Evolutionary conservation across 2,113 vertebrate genomes (phyloP).

Genomic region (Dipodomys spectabilis): DNA sequence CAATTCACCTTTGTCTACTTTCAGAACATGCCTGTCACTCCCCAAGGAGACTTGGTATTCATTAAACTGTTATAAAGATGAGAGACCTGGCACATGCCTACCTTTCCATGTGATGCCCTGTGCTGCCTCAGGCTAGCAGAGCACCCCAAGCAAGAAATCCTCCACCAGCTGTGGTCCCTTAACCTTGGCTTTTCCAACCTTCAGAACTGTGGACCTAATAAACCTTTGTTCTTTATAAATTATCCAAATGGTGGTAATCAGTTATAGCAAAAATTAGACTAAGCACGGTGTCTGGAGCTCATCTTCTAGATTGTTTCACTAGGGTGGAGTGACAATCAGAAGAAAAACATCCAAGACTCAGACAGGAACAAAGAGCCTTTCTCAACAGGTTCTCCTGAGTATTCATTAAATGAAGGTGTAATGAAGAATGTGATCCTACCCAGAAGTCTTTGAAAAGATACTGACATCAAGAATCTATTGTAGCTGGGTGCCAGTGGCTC

Average conservation of each 20-base stretch:
- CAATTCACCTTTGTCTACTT: not conserved
- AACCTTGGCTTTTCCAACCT: not conserved
- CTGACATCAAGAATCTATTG: not conserved
- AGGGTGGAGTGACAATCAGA: not conserved
- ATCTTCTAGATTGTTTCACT: not conserved
- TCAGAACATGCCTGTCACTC: not conserved
- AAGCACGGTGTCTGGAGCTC: not conserved
- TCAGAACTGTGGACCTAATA: not conserved
- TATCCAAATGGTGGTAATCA: not conserved
- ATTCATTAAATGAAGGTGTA: not conserved
- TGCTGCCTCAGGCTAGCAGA: not conserved
- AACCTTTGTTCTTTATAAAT: not conserved
- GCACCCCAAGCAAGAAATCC: not conserved
- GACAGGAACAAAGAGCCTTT: not conserved
- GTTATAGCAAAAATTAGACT: not conserved
- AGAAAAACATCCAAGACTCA: not conserved
- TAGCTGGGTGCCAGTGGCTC: not conserved
- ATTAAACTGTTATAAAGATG: not conserved
- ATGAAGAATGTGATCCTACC: not conserved
- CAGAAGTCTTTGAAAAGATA: constrained; percentile 39
- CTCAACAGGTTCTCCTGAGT: not conserved
- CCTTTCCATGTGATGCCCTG: not conserved
- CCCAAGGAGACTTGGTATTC: not conserved
- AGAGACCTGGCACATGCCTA: not conserved
- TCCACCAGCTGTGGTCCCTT: not conserved